phyloP scores from a whole-genome alignment of 1,140 invertebrate species.

The Drosophila sulfurigaster region DNA sequence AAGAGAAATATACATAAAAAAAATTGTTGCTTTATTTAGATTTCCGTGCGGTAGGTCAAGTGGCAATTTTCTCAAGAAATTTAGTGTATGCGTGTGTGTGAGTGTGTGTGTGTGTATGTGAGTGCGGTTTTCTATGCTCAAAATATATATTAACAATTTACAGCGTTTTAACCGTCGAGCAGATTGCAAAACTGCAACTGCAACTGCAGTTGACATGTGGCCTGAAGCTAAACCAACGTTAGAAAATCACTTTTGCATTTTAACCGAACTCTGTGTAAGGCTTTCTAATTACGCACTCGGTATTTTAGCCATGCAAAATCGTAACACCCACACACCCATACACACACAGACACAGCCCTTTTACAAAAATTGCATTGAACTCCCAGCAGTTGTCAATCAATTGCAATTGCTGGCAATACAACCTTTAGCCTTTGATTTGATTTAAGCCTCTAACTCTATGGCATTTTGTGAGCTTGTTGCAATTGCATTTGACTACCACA shows the following conservation, averaged over 20 bases:
- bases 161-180: background rate
- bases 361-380: background rate
- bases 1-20: slow-evolving; percentile 39
- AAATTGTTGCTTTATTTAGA: slow-evolving; percentile 75
- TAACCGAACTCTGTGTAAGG: background rate
- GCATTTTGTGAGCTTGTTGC: slow-evolving; percentile 12
- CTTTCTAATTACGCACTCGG: background rate
- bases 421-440: slow-evolving; percentile 29
- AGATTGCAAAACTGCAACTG: background rate
- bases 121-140: slow-evolving; percentile 2
- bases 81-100: slow-evolving; percentile 7
- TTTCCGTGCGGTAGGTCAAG: slow-evolving; percentile 78
- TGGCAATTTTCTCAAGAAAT: slow-evolving; percentile 71
- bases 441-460: slow-evolving; percentile 9
- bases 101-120: slow-evolving; percentile 1
- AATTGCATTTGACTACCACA: background rate
- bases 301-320: slow-evolving; percentile 14
- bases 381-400: slow-evolving; percentile 26
- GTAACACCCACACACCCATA: too few species aligned
- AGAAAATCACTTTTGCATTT: background rate
- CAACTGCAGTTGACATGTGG: slow-evolving; percentile 6
- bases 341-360: slow-evolving; percentile 21
- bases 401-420: slow-evolving; percentile 7
- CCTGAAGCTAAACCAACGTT: slow-evolving; percentile 1
- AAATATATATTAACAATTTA: slow-evolving; percentile 10